Evolutionary conservation across 2,113 vertebrate species (phyloP), one percentile per base, ranked within the genome.

Genomic region (Macaca nemestrina): DNA sequence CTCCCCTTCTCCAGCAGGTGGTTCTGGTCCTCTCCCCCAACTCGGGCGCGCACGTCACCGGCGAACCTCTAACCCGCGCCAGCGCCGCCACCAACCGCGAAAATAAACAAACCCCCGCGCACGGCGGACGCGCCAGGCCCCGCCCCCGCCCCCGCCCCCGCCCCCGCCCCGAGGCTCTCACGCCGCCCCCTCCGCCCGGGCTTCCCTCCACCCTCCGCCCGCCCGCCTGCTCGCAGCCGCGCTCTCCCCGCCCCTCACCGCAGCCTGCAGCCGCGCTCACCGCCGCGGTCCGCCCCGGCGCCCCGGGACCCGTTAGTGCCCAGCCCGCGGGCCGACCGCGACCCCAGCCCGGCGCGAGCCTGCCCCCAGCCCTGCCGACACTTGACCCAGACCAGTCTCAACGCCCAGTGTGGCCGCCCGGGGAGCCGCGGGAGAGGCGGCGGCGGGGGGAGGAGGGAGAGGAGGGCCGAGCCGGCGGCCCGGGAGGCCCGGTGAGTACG

Each of bases 41-140:
- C 88, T 92, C 0, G 64, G 91, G 84, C 50, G 88, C 95, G 72
- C 88, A 70, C 97, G 96, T 97, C 97, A 91, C 27, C 13, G 2
- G 94, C 43, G 48, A 92, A 82, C 96, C 96, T 89, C 94, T 45
- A 30, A 68, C 86, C 95, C 38, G 95, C 95, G 95, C 86, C 84
- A 55, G 76, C 85, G 95, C 94, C 88, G 91, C 83, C 48, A n/a
- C 94, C 97, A 95, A 70, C 95, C 30, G 83, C 50, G 90, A 96
- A 97, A 92, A 87, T 94, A 97, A 97, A 98, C 97, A 98, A 98
- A 98, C 97, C 89, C 79, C n/a, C 90, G 80, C 83, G 94, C 97
- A 52, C 80, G 32, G 67, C 88, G 0, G 85, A 81, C 38, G 84
- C 79, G 32, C 79, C 96, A 88, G 43, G 48, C 87, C 91, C 67